These are phyloP conservation scores for Trichogramma dendrolimi DNA, from an alignment of 2,888 invertebrate genomes.

Conservation along the genomic window DNA sequence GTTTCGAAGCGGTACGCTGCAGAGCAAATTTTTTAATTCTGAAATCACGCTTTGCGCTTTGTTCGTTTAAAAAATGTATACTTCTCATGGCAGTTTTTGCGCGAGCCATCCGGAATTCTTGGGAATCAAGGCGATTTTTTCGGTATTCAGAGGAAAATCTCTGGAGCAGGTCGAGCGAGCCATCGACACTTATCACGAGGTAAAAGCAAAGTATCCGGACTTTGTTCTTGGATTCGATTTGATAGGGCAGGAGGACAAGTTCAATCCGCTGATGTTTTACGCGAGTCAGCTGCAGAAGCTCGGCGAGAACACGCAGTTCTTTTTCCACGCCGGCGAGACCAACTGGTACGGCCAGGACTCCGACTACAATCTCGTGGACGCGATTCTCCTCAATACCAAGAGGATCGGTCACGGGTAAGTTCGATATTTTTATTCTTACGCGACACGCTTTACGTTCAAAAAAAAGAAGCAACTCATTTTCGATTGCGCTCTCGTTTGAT, in stretches of 20 bases:
- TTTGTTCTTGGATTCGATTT: constrained; percentile 75
- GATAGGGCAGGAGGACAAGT: constrained; percentile 74
- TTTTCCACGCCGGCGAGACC: constrained; percentile 80
- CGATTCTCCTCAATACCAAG: constrained; percentile 68
- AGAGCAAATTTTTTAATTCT: too few species aligned
- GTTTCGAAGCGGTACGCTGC: constrained; percentile 48
- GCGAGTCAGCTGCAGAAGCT: constrained; percentile 55
- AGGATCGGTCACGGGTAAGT: constrained; percentile 71
- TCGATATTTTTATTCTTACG: constrained; percentile 1
- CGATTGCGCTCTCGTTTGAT: background rate
- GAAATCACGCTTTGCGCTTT: too few species aligned
- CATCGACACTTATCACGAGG: constrained; percentile 37
- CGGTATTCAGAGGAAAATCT: constrained; percentile 57
- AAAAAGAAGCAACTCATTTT: background rate
- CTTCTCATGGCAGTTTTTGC: constrained; percentile 52
- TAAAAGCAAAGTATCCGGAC: constrained; percentile 60
- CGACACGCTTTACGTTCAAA: background rate
- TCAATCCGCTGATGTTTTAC: constrained; percentile 62
- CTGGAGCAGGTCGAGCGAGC: constrained; percentile 46
- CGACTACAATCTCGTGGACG: constrained; percentile 75
- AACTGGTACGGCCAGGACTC: constrained; percentile 65
- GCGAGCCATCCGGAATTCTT: constrained; percentile 61
- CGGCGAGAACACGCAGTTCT: constrained; percentile 59
- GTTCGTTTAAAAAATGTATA: background rate
- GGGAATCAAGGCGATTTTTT: constrained; percentile 69